These are phyloP conservation scores for Hermaeophaga mercurialis DNA, from an alignment of 2,888 invertebrate species.

Conservation along the genomic window DNA sequence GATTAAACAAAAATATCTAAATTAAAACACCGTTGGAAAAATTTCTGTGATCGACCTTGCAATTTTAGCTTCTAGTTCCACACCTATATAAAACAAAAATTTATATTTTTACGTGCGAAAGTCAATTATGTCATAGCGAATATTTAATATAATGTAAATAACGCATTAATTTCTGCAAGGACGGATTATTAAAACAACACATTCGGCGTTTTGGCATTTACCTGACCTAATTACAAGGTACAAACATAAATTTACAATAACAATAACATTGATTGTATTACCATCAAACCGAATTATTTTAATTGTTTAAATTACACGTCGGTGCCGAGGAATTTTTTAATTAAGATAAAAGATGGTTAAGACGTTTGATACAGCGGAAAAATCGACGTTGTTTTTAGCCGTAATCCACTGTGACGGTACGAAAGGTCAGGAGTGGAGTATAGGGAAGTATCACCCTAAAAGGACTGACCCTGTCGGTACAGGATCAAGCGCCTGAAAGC, in stretches of 20 bases:
- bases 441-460: slow-evolving; percentile 9
- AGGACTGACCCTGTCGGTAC: slow-evolving; percentile 12
- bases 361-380: too few relatives aligned
- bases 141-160: slow-evolving; percentile 2
- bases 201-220: slow-evolving; percentile 1
- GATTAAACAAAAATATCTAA: background rate
- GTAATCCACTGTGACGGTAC: background rate
- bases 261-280: slow-evolving; percentile 7
- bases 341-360: too few relatives aligned
- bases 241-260: slow-evolving; percentile 5
- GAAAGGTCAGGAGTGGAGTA: slow-evolving; percentile 4
- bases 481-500: slow-evolving; percentile 24
- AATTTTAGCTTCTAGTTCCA: background rate
- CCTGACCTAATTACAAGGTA: slow-evolving; percentile 11
- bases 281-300: slow-evolving; percentile 4
- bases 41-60: background rate
- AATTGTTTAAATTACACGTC: slow-evolving; percentile 7
- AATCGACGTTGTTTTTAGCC: background rate
- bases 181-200: background rate
- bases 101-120: background rate
- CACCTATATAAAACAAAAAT: background rate
- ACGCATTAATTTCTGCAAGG: slow-evolving; percentile 3
- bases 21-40: background rate
- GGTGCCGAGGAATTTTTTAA: background rate
- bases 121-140: background rate